Evolutionary conservation across 2,888 invertebrate genomes (phyloP).

Genomic region (Acleris literana): DNA sequence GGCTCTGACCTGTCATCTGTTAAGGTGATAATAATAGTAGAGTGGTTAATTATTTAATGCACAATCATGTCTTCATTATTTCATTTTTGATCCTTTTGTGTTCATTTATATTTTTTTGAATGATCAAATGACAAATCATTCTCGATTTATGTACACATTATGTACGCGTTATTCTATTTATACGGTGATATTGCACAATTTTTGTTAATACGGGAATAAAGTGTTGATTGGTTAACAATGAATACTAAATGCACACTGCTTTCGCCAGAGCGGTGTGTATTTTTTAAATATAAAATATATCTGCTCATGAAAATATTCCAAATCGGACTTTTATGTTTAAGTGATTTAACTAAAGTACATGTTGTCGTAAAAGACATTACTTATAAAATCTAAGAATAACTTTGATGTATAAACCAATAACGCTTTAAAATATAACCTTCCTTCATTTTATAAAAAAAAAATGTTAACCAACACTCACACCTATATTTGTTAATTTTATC

Average conservation of each 20-base stretch:
- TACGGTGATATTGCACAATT: slow-evolving; percentile 71
- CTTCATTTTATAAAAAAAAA: slow-evolving; percentile 57
- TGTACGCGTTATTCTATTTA: slow-evolving; percentile 62
- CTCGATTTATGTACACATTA: slow-evolving; percentile 59
- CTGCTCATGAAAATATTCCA: slow-evolving; percentile 63
- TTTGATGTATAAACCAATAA: slow-evolving; percentile 73
- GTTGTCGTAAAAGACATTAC: slow-evolving; percentile 78
- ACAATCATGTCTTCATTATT: slow-evolving; percentile 71
- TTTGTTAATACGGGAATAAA: slow-evolving; percentile 56
- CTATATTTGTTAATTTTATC: slow-evolving; percentile 78
- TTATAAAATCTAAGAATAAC: slow-evolving; percentile 74
- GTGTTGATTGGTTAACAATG: slow-evolving; percentile 45
- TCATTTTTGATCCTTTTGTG: slow-evolving; percentile 58
- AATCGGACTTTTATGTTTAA: slow-evolving; percentile 67
- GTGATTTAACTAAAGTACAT: slow-evolving; percentile 74
- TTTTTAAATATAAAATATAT: slow-evolving; percentile 47
- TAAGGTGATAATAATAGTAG: slow-evolving; percentile 77
- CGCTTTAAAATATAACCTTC: slow-evolving; percentile 80
- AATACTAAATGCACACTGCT: slow-evolving; percentile 46
- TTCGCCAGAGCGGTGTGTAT: slow-evolving; percentile 67
- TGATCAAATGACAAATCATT: slow-evolving; percentile 53
- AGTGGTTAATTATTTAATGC: slow-evolving; percentile 70
- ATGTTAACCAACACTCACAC: slow-evolving; percentile 82
- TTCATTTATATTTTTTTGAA: slow-evolving; percentile 62
- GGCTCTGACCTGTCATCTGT: slow-evolving; percentile 51